Evolutionary conservation across 2,797 vertebrate species (phyloP), one percentile per base, ranked within the genome.

Genomic region (Gephyroberyx darwinii): DNA sequence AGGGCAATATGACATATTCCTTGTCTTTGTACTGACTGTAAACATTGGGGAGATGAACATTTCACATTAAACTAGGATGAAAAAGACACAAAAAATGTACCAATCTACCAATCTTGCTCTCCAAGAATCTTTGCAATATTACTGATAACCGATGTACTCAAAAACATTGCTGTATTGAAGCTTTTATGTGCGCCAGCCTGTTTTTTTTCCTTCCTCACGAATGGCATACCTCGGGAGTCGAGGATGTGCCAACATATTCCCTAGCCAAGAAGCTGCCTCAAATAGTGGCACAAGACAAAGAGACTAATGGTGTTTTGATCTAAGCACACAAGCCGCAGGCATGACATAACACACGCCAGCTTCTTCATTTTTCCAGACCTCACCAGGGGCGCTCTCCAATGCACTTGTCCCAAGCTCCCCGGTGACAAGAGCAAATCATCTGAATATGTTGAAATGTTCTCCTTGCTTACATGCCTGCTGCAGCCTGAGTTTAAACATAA

Each of bases 241-340:
- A 76, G 72, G 72, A 82, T 79, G 75, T 72, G 86, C 90, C 89
- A 90, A 75, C 54, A 16, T 70, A 81, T 74, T 91, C 87, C 81
- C 78, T 31, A 74, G 89, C 86, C 89, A 89, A 81, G 83, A 84
- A 53, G 80, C 77, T 71, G 85, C 80, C 81, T 90, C 88, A 84
- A 85, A 89, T 77, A 84, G 83, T 85, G 87, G 87, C 88, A 87
- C 79, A 86, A 91, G 82, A 88, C 88, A 90, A 91, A 92, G 86
- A 91, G 89, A 92, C 89, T 90, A 84, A 90, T 91, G 84, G 84
- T 86, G 87, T 91, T 91, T 90, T 91, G 83, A 91, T 92, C 82
- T 84, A 83, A 92, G 85, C 86, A 88, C 84, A 87, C 85, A 90
- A 91, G 87, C 89, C 77, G 65, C 78, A 86, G 91, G 88, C 89